Evolutionary conservation across 2,888 invertebrate species (phyloP), one percentile per base, ranked within the genome.

Genomic region (Lasius fuliginosus): DNA sequence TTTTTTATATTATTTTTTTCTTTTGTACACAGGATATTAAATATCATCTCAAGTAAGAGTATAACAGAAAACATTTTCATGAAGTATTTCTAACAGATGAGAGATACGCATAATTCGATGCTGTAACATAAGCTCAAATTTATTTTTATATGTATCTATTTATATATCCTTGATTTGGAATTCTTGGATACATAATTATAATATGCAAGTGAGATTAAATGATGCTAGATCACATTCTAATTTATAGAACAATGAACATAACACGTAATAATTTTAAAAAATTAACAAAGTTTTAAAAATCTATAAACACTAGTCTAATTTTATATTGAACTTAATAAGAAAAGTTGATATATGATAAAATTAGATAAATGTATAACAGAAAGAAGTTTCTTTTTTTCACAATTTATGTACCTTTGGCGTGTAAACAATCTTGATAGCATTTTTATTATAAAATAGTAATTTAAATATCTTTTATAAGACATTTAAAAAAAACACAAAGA

Each of bases 11-110:
- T 30, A 23, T 62, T 53, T 9, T 77, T 83, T 68, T 49, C 30
- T 62, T 77, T 69, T 83, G 23, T 75, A 36, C 33, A 33, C 36
- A 46, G 46, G 60, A 81, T 62, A 33, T 53, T 71, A 81, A 60
- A 23, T 9, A 33, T 69, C 9, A 42, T 30, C n/a, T 73, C 62
- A 49, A 62, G 23, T 36, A 42, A 79, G 5, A 60, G 42, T 56
- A 73, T n/a, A 60, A 4, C 60, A 46, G 30, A 46, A 79, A 58
- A 71, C 9, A 60, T 46, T n/a, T 36, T 77, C 27, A 33, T 23
- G 40, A 68, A 46, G 40, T 23, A 56, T 76, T 18, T 65, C 36
- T 65, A 56, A 46, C 11, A 79, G 30, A 79, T 5, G 30, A 64
- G 30, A 76, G 6, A 30, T 58, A 42, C 30, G 56, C 53, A 15